These are phyloP conservation scores for Spondyliosoma cantharus DNA, from an alignment of 2,797 vertebrate genomes.

Conservation along the genomic window DNA sequence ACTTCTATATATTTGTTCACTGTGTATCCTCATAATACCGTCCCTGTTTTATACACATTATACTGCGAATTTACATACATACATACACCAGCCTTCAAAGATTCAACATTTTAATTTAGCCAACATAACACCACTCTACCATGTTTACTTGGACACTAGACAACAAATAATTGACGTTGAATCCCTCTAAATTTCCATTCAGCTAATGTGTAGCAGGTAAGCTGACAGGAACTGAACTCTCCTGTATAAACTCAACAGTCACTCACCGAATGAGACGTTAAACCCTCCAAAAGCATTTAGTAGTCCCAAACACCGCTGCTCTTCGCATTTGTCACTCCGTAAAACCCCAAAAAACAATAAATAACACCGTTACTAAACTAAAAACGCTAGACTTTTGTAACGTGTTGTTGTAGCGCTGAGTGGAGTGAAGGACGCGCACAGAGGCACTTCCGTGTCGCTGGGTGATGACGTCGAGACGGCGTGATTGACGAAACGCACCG, in stretches of 20 bases:
- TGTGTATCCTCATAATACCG: neutral
- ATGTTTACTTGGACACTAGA: neutral
- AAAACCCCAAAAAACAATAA: neutral
- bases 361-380: rapidly evolving
- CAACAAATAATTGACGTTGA: too few species aligned
- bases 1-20: neutral
- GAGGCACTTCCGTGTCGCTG: conserved; percentile 62
- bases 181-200: too few species aligned
- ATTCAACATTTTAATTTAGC: neutral
- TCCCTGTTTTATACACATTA: neutral
- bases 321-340: conserved; percentile 6
- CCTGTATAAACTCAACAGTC: neutral
- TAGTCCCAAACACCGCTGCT: neutral
- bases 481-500: neutral
- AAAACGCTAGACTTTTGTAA: neutral
- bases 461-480: conserved; percentile 49
- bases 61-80: neutral
- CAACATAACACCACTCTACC: neutral
- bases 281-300: neutral
- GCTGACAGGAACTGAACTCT: neutral
- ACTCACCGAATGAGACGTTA: conserved; percentile 32
- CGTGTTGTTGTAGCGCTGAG: neutral
- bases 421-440: conserved; percentile 66
- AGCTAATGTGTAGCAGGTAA: neutral
- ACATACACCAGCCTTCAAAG: neutral